Percentiles rank a stretch among this genome's conserved stretches.
phyloP scores from a whole-genome alignment of 2,113 vertebrate genomes.

The Corythaeola cristata region DNA sequence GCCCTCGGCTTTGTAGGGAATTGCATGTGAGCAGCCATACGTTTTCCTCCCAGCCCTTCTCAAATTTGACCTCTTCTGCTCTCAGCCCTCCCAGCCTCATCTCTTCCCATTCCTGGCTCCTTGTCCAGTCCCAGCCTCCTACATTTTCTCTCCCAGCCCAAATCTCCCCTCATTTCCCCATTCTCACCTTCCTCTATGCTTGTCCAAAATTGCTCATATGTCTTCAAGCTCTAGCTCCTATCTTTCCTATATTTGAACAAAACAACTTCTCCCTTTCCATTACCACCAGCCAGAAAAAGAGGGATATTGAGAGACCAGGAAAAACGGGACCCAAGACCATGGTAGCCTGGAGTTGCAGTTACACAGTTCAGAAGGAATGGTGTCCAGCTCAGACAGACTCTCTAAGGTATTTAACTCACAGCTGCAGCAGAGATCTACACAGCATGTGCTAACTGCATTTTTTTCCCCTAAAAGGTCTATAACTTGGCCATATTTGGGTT shows the following conservation, averaged over 20 bases:
- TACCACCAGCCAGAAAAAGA: not conserved
- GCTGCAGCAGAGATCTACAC: not conserved
- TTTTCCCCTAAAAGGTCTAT: not conserved
- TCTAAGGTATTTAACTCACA: slow-evolving; percentile 17
- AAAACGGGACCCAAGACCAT: not conserved
- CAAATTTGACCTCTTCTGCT: not conserved
- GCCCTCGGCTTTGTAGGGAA: not conserved
- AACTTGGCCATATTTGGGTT: not conserved
- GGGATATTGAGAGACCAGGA: not conserved
- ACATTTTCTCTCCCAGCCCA: not conserved
- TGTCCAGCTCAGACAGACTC: not conserved
- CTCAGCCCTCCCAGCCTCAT: not conserved
- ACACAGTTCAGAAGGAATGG: not conserved
- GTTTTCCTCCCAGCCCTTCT: not conserved
- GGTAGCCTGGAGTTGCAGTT: not conserved
- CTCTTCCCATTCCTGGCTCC: not conserved
- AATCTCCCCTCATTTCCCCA: not conserved
- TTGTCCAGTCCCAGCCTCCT: not conserved
- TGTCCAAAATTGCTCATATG: not conserved
- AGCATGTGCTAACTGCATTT: not conserved
- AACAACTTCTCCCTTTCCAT: not conserved
- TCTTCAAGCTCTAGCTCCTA: not conserved
- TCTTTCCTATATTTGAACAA: not conserved
- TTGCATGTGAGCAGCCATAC: fast-evolving
- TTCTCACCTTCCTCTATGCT: not conserved